phyloP scores from a whole-genome alignment of 1,140 invertebrate species.

The Pseudoatta argentina region DNA sequence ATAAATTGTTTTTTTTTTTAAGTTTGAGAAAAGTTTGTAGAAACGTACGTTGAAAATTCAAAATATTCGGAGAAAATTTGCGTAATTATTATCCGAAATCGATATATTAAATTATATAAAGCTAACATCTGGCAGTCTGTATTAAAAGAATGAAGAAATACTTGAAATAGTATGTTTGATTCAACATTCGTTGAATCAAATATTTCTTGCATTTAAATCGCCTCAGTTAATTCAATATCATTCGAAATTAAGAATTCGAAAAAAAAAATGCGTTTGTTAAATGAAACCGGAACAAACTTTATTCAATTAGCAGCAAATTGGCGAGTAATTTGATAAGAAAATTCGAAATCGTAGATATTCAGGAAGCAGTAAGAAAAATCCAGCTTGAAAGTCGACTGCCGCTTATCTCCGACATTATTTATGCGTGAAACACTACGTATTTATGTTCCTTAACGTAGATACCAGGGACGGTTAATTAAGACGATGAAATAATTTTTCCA shows the following conservation, averaged over 20 bases:
- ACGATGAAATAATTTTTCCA: constrained; percentile 5
- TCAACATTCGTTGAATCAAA: neutral
- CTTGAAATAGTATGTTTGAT: neutral
- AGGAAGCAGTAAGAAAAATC: neutral
- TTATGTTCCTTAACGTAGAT: neutral
- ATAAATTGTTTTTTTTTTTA: neutral
- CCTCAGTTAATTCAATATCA: neutral
- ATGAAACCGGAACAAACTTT: neutral
- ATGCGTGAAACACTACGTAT: constrained; percentile 13
- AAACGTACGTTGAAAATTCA: no score
- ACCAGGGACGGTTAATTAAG: constrained; percentile 6
- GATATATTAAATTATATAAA: neutral
- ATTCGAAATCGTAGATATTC: neutral
- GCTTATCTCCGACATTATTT: constrained; percentile 27
- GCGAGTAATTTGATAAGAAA: neutral
- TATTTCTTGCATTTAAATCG: constrained; percentile 20
- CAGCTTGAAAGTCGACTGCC: neutral
- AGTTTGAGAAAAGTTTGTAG: neutral
- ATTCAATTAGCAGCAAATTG: constrained; percentile 3
- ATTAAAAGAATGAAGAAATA: neutral
- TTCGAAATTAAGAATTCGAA: neutral
- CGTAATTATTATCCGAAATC: neutral
- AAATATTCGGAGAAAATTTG: neutral
- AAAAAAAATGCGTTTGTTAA: neutral
- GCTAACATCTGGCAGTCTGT: neutral